These are phyloP conservation scores for Lysandra bellargus DNA, from an alignment of 2,888 invertebrate species.

Conservation along the genomic window DNA sequence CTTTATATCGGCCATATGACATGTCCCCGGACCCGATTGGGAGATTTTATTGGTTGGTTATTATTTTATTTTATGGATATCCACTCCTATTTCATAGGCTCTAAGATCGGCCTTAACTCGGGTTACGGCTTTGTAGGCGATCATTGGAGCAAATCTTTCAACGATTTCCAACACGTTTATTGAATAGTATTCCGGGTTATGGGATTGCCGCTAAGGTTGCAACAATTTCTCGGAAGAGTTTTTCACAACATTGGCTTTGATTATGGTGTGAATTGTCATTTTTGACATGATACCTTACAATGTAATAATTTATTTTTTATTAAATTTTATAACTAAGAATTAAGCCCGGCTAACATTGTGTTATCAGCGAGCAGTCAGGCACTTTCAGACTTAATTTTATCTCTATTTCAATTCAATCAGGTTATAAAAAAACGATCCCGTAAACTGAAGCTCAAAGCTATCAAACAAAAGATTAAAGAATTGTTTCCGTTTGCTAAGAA, in stretches of 20 bases:
- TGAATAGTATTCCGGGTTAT: conserved; percentile 61
- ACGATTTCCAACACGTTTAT: conserved; percentile 66
- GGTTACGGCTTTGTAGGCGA: conserved; percentile 71
- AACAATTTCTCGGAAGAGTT: conserved; percentile 49
- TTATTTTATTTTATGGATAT: conserved; percentile 79
- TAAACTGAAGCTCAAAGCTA: neutral
- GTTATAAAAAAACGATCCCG: neutral
- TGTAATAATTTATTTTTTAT: neutral
- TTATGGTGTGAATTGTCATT: neutral
- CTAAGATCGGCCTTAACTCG: conserved; percentile 64
- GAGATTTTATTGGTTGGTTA: conserved; percentile 77
- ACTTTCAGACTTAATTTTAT: neutral
- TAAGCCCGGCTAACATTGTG: neutral
- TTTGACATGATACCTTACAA: neutral
- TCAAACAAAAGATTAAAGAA: conserved; percentile 2
- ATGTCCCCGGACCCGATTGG: conserved; percentile 63
- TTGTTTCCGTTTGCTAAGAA: neutral
- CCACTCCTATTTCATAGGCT: conserved; percentile 76
- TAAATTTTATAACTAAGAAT: neutral
- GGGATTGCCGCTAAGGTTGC: conserved; percentile 58
- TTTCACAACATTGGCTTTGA: conserved; percentile 34
- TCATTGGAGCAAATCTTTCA: conserved; percentile 70
- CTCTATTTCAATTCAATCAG: neutral
- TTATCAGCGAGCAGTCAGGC: neutral
- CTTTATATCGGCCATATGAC: conserved; percentile 65